Conservation (phyloP, 2,797 vertebrate species). For the Petrocephalus schoutedeni region DNA sequence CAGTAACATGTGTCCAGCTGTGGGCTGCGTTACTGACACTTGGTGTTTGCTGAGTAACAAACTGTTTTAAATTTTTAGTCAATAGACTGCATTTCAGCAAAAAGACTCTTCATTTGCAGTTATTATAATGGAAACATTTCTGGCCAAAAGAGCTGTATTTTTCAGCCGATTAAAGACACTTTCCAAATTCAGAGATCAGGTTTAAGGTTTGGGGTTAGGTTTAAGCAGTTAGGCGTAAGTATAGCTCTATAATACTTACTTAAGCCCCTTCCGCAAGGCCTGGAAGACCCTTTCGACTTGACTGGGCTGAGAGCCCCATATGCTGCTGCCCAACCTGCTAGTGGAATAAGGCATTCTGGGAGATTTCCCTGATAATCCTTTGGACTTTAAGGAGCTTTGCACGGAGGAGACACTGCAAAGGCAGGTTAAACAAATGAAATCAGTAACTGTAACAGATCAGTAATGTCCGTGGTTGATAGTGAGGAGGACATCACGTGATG, state of each 20-base stretch:
- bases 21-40: neutral
- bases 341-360: slow-evolving; percentile 66
- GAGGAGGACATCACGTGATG: neutral
- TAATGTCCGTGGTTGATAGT: neutral
- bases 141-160: neutral
- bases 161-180: neutral
- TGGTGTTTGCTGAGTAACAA: neutral
- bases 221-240: neutral
- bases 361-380: slow-evolving; percentile 54
- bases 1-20: neutral
- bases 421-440: neutral
- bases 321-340: slow-evolving; percentile 48
- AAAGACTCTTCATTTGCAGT: neutral
- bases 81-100: neutral
- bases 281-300: slow-evolving; percentile 85
- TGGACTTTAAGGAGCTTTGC: slow-evolving; percentile 73
- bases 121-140: neutral
- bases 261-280: slow-evolving; percentile 82
- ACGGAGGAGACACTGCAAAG: slow-evolving; percentile 62
- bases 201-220: neutral
- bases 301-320: slow-evolving; percentile 66
- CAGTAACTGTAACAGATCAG: neutral
- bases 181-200: neutral
- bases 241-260: slow-evolving; percentile 57
- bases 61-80: neutral